Base-by-base conservation (phyloP, 2,888 invertebrate species). In the Eugnorisma glareosa region DNA sequence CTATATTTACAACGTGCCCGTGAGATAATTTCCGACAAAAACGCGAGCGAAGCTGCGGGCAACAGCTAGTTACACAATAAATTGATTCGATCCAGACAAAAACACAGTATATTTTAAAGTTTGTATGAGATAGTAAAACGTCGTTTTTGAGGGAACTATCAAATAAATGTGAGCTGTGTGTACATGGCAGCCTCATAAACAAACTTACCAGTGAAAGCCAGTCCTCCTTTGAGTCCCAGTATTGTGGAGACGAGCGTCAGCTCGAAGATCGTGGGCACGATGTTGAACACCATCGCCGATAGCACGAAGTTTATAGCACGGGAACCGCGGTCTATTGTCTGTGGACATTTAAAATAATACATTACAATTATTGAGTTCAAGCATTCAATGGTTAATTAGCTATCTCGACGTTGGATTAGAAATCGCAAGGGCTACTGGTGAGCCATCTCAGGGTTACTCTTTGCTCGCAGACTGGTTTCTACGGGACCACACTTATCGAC, bases 281-380 rank as follows among this genome's bases (percentile, higher is more conserved):
- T 96, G 95, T 99, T 99, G 96, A 99, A 99, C 57, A 99, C 98
- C 98, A 99, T 98, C 2, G 99, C 99, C 10, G 98, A 98, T 28
- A 99, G 96, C 21, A 99, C 99, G 96, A 99, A 99, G 97, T 99
- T 99, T 73, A 99, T 99, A 51, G 99, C 99, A 74, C 99, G 98
- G 67, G 98, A 99, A 11, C 99, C 99, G 73, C 99, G 97, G 94
- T 99, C 99, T 89, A 99, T 99, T 6, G 98, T 98, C 98, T 98
- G 94, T 28, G 91, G 40, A 71, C 0, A 67, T 40, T 5, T 66
- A 54, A 71, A n/a, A 35, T 5, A 51, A 51, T 7, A 28, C 2
- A 31, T 48, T 37, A 18, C 11, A 10, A 76, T 48, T 59, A 76
- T 48, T 59, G 37, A 45, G 73, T 54, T 13, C 1, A 10, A 40